phyloP scores from a whole-genome alignment of 2,797 vertebrate genomes.

The Semotilus atromaculatus region DNA sequence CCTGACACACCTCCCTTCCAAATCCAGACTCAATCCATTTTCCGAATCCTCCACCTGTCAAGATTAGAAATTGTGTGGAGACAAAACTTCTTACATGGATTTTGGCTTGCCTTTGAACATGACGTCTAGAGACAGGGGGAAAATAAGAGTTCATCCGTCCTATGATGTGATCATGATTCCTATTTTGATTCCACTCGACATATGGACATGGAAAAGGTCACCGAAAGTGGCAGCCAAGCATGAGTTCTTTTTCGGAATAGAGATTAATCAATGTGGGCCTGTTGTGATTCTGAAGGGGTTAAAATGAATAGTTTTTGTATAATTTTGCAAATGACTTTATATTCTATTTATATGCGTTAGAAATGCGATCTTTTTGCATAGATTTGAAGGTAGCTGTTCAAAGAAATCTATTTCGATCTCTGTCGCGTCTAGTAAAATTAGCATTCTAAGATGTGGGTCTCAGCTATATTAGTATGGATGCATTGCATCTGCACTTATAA shows the following conservation, averaged over 20 bases:
- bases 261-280: background rate
- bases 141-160: constrained; percentile 3
- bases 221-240: background rate
- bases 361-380: constrained; percentile 26
- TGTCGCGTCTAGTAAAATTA: constrained; percentile 46
- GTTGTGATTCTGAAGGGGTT: constrained; percentile 17
- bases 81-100: constrained; percentile 66
- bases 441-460: constrained; percentile 46
- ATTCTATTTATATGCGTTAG: constrained; percentile 25
- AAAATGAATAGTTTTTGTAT: constrained; percentile 3
- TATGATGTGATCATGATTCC: constrained; percentile 1
- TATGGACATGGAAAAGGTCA: background rate
- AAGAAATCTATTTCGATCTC: constrained; percentile 35
- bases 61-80: constrained; percentile 62
- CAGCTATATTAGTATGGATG: constrained; percentile 53
- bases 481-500: constrained; percentile 53
- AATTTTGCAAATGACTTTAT: constrained; percentile 5
- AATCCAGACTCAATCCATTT: constrained; percentile 73
- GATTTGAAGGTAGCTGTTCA: background rate
- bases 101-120: constrained; percentile 62
- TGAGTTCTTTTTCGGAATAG: background rate
- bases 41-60: constrained; percentile 63
- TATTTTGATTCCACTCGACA: background rate
- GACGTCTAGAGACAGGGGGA: constrained; percentile 24
- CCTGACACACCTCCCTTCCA: constrained; percentile 66